Base-by-base conservation (phyloP, 1,140 invertebrate genomes). In the Drosophila ironensis region DNA sequence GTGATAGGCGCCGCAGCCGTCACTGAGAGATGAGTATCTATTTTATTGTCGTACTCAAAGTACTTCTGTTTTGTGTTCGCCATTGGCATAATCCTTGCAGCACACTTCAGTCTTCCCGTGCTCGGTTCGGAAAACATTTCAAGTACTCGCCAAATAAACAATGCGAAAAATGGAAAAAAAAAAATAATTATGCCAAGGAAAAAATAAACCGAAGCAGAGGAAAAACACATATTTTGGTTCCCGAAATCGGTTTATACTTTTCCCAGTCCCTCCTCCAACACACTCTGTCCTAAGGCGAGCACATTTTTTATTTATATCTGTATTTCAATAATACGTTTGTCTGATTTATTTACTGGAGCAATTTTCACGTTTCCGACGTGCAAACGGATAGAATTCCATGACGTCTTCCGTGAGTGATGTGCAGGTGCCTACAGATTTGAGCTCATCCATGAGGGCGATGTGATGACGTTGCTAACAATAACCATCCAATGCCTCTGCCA, bases 291-390 rank as follows among this genome's bases (percentile, higher is more conserved):
- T 11, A 6, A 35, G 14, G 9, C 14, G 8, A 4, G 27, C 14
- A 38, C n/a, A 20, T 16, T 17, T 33, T 37, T 24, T 63, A 24
- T 61, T 27, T 64, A 75, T 60, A 56, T 63, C 35, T 48, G 69
- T 56, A 52, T 59, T 56, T 82, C 63, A 80, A 48, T 80, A 67
- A 67, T 44, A 61, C 57, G 70, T 38, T 56, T 50, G 40, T 27
- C 42, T 71, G 51, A 72, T 87, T 87, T 84, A 87, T 84, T 86
- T 87, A 78, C 74, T 67, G 47, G 48, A 72, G 54, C 40, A 61
- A 87, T 78, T 72, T 80, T 80, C 75, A 73, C 60, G 73, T 70
- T 72, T 77, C 28, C 50, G 27, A 70, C 22, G 38, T 69, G 64
- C 66, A 41, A 59, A 69, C 48, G 69, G 52, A 53, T 50, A 56